Evolutionary conservation across 1,140 invertebrate genomes (phyloP), one percentile per base, ranked within the genome.

Genomic region (Lepidostoma basale): DNA sequence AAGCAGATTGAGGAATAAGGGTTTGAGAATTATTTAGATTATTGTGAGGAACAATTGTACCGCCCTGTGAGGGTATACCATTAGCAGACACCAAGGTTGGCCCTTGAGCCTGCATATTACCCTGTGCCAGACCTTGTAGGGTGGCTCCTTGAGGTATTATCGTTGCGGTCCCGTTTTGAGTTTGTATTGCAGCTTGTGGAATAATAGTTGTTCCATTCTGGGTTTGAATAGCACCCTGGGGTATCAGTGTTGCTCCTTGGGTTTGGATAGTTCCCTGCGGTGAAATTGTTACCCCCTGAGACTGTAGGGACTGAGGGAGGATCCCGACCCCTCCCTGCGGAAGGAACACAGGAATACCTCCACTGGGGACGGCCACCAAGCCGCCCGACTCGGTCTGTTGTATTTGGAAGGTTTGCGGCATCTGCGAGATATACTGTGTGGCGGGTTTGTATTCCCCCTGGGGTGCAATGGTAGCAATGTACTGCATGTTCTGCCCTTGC

Each of bases 401-500:
- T 68, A 87, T 87, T 76, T 87, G 83, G 69, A 84, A 88, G 39
- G 86, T 85, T 60, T 87, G 86, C 23, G 86, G 86, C 45, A 88
- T 77, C 65, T 86, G 83, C 1, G 86, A 80, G 58, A 87, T 87
- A 64, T 85, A 86, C 67, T 87, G 86, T 8, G 81, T 81, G 10
- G 77, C 76, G 20, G 85, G 83, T 72, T 88, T 87, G 62, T 84
- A 86, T 16, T 83, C 73, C 74, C 76, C 72, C 84, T 88, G 78
- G 72, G 85, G 81, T 74, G 85, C 83, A 67, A 89, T 87, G 5
- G 88, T 86, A n/a, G 88, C 85, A 49, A 90, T 87, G 63, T 90
- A 90, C 74, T 90, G 89, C 74, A 90, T 80, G 76, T 87, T 88
- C 74, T 89, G 87, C 62, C 85, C 87, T 22, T 88, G 85, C 63